Evolutionary conservation across 2,113 vertebrate species (phyloP), one percentile per base, ranked within the genome.

Genomic region (Takifugu bimaculatus): DNA sequence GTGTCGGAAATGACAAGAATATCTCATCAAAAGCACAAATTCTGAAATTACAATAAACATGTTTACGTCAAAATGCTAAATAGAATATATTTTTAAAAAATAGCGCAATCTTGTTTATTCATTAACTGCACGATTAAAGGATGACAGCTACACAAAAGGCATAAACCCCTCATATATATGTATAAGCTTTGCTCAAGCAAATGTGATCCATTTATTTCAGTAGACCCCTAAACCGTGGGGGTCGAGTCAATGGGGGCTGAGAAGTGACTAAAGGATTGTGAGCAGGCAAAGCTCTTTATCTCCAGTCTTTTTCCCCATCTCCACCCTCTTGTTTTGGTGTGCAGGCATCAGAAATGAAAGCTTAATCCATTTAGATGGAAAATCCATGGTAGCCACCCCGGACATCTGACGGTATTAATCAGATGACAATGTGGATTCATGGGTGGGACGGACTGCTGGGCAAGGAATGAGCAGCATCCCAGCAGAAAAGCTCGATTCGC

Each of bases 321-420:
- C 65, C 53, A 74, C 59, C 68, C 56, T 70, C 78, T 68, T 72
- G 60, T 78, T 75, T 82, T 69, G 75, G 77, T 72, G 70, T 72
- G 81, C 65, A 72, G 74, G 82, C 66, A 66, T 78, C 86, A 86
- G 74, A 85, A 88, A 91, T 88, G 69, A 83, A 84, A 77, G 79
- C 75, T 66, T 89, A 90, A 90, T 89, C 81, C 75, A 71, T 87
- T 89, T 82, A 82, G 85, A 89, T 86, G 78, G 83, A 86, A 91
- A 89, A 88, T 87, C 84, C 79, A 90, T 87, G 70, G 72, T 39
- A 70, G 76, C 65, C 68, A 55, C 70, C 49, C 59, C 55, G 12
- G 62, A 67, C 15, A 51, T 77, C 74, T 76, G 78, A 42, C 70
- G 67, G 77, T 83, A 87, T 88, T 89, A 89, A 87, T 88, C 78